These are phyloP conservation scores for Onychostruthus taczanowskii DNA, from an alignment of 2,113 vertebrate species.

Conservation along the genomic window DNA sequence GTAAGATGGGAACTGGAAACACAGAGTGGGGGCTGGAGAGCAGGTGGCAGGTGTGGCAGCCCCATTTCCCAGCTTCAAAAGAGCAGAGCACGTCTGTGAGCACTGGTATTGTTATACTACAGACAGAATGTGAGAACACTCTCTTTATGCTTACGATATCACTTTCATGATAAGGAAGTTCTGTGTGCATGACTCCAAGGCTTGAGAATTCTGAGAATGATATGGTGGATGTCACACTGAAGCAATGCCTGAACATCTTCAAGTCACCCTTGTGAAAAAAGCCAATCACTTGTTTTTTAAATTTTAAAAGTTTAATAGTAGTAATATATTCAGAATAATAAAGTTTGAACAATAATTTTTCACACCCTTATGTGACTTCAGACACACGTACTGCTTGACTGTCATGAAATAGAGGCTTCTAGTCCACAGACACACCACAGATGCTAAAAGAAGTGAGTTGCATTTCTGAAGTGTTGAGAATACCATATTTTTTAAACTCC, in stretches of 20 bases:
- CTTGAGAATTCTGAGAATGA: not conserved
- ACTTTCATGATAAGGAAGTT: not conserved
- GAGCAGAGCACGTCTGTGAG: not conserved
- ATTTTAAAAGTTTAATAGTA: no score
- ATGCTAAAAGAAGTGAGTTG: not conserved
- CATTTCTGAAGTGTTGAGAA: not conserved
- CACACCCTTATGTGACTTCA: accelerated
- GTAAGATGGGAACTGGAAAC: accelerated
- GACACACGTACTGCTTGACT: accelerated
- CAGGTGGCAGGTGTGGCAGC: accelerated
- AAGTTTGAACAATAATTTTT: no score
- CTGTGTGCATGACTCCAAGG: not conserved
- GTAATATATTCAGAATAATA: no score
- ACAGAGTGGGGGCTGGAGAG: no score
- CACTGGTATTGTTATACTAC: accelerated
- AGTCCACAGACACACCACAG: not conserved
- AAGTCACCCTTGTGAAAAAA: accelerated
- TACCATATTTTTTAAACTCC: not conserved
- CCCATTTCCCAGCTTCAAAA: not conserved
- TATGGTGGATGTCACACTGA: not conserved
- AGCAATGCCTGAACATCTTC: not conserved
- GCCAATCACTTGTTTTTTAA: no score
- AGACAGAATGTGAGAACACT: not conserved
- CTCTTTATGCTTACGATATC: no score
- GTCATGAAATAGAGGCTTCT: not conserved